phyloP scores from a whole-genome alignment of 2,113 vertebrate genomes.

The Zeus faber region DNA sequence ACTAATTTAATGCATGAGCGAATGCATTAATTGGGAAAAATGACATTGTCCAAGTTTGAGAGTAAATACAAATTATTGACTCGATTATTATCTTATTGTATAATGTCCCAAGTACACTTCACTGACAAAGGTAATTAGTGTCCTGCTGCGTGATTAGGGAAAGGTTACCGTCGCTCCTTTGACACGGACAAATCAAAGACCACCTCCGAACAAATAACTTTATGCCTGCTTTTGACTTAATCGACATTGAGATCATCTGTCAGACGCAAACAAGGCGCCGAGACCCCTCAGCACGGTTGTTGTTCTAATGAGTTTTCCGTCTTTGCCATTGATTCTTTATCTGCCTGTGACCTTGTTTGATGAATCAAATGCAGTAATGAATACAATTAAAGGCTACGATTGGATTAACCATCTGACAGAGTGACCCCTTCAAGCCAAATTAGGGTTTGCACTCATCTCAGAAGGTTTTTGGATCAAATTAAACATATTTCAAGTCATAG shows the following conservation, averaged over 20 bases:
- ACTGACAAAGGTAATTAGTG: constrained; percentile 76
- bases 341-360: constrained; percentile 68
- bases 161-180: constrained; percentile 69
- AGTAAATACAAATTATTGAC: constrained; percentile 80
- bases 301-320: constrained; percentile 65
- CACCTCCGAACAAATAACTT: constrained; percentile 68
- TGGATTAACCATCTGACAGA: constrained; percentile 65
- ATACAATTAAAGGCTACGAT: constrained; percentile 58
- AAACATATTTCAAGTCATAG: background rate
- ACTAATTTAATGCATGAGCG: constrained; percentile 80
- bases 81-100: constrained; percentile 77
- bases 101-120: constrained; percentile 74
- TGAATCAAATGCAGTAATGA: constrained; percentile 66
- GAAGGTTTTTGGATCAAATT: background rate
- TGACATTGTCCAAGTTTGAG: constrained; percentile 80
- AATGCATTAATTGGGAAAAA: constrained; percentile 75
- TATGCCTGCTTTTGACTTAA: constrained; percentile 54
- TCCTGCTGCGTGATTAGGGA: constrained; percentile 52
- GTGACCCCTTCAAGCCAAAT: constrained; percentile 34
- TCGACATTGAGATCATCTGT: constrained; percentile 70
- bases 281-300: constrained; percentile 55
- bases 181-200: constrained; percentile 69
- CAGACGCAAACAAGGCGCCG: constrained; percentile 64
- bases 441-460: constrained; percentile 28
- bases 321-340: constrained; percentile 53